These are phyloP conservation scores for Pachymerium ferrugineum DNA, from an alignment of 2,888 invertebrate species.

Conservation along the genomic window DNA sequence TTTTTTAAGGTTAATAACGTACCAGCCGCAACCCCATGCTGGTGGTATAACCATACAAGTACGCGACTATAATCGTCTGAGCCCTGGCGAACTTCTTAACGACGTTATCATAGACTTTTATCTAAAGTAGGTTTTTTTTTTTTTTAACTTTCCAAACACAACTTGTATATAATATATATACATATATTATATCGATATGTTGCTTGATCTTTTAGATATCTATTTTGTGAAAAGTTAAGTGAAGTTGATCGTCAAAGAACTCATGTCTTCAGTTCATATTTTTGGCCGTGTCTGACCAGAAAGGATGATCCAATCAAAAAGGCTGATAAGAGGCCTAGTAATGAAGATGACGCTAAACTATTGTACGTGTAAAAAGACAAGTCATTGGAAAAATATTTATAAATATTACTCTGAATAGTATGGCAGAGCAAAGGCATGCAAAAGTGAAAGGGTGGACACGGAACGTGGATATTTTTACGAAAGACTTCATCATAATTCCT, in stretches of 20 bases:
- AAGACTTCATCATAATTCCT: slow-evolving; percentile 88
- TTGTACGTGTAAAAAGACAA: no score
- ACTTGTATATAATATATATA: background rate
- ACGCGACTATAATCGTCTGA: slow-evolving; percentile 87
- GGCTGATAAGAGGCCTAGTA: no score
- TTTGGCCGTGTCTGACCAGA: slow-evolving; percentile 91
- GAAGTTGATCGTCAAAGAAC: slow-evolving; percentile 69
- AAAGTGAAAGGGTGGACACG: slow-evolving; percentile 95
- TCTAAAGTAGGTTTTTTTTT: slow-evolving; percentile 71
- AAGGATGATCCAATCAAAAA: no score
- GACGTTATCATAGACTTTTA: slow-evolving; percentile 98
- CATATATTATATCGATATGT: background rate
- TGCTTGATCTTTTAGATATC: slow-evolving; percentile 53
- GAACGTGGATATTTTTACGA: slow-evolving; percentile 85
- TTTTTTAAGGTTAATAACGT: slow-evolving; percentile 64
- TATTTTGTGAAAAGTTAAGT: slow-evolving; percentile 66
- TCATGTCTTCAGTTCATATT: slow-evolving; percentile 93
- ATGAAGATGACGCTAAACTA: no score
- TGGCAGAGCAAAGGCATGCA: slow-evolving; percentile 78
- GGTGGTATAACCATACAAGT: slow-evolving; percentile 86
- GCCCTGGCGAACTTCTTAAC: slow-evolving; percentile 88
- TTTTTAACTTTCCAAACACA: no score
- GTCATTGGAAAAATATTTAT: no score
- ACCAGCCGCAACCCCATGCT: slow-evolving; percentile 72
- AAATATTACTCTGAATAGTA: slow-evolving; percentile 40